These are phyloP conservation scores for Cygnus atratus DNA, from an alignment of 2,113 vertebrate species.

Conservation along the genomic window DNA sequence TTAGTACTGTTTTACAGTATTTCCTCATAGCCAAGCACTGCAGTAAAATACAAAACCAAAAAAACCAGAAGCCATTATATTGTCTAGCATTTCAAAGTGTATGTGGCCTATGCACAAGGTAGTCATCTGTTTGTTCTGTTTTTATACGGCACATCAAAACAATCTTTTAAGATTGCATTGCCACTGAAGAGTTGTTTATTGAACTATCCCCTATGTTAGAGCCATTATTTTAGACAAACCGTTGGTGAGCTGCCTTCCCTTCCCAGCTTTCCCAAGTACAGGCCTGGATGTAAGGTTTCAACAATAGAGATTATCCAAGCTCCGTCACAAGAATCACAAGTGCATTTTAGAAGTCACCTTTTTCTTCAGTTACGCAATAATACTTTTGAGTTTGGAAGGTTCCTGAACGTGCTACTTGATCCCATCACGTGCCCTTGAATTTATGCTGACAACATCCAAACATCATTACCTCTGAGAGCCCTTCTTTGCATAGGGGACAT, in stretches of 20 bases:
- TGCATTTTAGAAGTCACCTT: not conserved
- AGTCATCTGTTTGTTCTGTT: not conserved
- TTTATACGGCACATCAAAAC: not conserved
- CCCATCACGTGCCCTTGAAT: not conserved
- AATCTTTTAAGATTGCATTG: not conserved
- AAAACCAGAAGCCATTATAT: not conserved
- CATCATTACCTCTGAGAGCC: constrained; percentile 83
- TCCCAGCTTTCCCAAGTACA: not conserved
- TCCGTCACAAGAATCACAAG: not conserved
- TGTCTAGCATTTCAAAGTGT: not conserved
- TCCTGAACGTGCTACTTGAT: not conserved
- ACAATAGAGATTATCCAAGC: not conserved
- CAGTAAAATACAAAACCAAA: not conserved
- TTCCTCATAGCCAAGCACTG: constrained; percentile 89
- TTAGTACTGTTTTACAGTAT: constrained; percentile 85
- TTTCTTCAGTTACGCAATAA: not conserved
- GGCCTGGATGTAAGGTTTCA: not conserved
- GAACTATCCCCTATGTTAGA: not conserved
- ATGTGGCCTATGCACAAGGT: not conserved
- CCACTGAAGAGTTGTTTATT: not conserved
- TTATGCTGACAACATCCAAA: not conserved
- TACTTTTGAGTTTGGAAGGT: not conserved
- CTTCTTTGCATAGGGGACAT: constrained; percentile 92
- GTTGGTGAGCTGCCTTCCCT: not conserved
- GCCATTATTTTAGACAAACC: not conserved